phyloP scores from a whole-genome alignment of 2,797 vertebrate species.

The Chromobotia macracanthus region DNA sequence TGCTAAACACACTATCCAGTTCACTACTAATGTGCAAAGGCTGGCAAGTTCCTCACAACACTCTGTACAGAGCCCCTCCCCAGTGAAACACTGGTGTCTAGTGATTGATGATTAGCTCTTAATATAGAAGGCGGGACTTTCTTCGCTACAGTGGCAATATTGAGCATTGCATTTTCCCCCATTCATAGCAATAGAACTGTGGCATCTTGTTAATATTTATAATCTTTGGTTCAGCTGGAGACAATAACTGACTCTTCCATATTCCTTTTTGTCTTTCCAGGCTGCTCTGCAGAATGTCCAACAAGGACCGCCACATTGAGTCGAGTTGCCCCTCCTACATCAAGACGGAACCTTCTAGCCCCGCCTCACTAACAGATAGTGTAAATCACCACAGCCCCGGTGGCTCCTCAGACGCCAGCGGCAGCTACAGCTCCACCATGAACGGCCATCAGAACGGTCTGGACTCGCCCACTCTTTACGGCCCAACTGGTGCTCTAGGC shows the following conservation, averaged over 20 bases:
- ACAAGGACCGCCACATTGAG: conserved; percentile 99
- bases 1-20: no score
- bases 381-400: conserved; percentile 99
- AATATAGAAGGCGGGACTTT: no score
- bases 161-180: no score
- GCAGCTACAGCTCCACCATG: conserved; percentile 99
- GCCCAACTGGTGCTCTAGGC: conserved; percentile 87
- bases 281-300: conserved; percentile 99
- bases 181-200: no score
- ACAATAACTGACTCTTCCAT: neutral
- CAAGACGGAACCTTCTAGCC: conserved; percentile 99
- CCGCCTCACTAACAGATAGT: conserved; percentile 98
- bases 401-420: conserved; percentile 97
- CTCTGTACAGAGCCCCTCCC: no score
- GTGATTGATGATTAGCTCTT: no score
- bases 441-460: conserved; percentile 99
- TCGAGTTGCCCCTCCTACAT: conserved; percentile 99
- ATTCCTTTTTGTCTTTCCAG: conserved; percentile 67
- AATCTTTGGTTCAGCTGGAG: no score
- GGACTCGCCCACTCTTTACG: conserved; percentile 96
- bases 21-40: no score
- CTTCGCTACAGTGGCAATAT: no score
- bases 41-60: no score
- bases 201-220: no score
- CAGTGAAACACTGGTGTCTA: no score